Base-by-base conservation (phyloP, 2,888 invertebrate genomes). In the Perdita meconis region DNA sequence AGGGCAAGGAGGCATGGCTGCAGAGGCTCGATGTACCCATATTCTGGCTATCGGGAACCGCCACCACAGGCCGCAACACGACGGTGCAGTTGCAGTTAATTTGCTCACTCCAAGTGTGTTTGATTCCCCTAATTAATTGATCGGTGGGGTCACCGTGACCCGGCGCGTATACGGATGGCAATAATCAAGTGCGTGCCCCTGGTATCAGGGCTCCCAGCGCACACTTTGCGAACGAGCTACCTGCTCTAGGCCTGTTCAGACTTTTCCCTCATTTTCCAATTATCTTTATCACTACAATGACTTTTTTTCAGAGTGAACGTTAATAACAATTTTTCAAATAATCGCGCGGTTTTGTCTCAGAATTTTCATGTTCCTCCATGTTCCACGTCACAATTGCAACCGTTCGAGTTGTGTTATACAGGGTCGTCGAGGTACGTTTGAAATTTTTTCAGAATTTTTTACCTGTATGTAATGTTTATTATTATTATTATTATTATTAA, bases 71-170 rank as follows among this genome's bases (percentile, higher is more conserved):
- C 91, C 91, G 84, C 90, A 91, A 91, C 89, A 88, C 89, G 87
- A 86, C 84, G 87, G 86, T 90, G 91, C 90, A 90, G 93, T 93
- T 89, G 91, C 93, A 94, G 92, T 90, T 93, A 93, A 92, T 92
- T 92, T 92, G 91, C 89, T 89, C 91, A 89, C 91, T 91, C 90
- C 92, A 89, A 91, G 92, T 92, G 92, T 90, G 91, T 92, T 92
- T 91, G 92, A 92, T 92, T 92, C 91, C 91, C 90, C 91, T 92
- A 92, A 92, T 92, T 92, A 92, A 92, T 92, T 92, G 92, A 92
- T 91, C 91, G 90, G 86, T 87, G 67, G 88, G 90, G 90, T 87
- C 88, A 87, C 86, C 82, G 86, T 88, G 85, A 83, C 78, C 82
- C 87, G 84, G 83, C 85, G 82, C 84, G 84, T 78, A 86, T 87